Evolutionary conservation across 2,113 vertebrate genomes (phyloP).

Genomic region (Neofelis nebulosa): DNA sequence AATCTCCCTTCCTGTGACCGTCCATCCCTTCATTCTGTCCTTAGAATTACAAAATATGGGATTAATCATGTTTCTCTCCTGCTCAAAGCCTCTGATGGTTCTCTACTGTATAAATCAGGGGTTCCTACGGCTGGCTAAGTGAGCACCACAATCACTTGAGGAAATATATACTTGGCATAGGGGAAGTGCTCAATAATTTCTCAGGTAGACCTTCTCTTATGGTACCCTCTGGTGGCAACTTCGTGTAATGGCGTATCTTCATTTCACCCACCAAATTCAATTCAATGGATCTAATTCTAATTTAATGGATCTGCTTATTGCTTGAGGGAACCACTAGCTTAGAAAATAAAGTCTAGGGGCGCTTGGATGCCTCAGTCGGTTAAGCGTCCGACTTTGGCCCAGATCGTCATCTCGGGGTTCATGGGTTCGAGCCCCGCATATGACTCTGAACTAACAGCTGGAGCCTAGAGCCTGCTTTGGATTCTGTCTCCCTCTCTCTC

Average conservation of each 20-base stretch:
- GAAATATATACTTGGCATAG: background rate
- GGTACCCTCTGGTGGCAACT: conserved; percentile 64
- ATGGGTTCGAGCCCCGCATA: too few species aligned
- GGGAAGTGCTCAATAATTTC: background rate
- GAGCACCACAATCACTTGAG: background rate
- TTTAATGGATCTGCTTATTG: background rate
- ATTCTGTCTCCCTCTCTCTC: too few species aligned
- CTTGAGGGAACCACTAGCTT: background rate
- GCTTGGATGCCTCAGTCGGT: too few species aligned
- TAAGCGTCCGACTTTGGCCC: too few species aligned
- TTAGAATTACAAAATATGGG: background rate
- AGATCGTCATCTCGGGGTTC: too few species aligned
- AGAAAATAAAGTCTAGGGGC: conserved; percentile 25
- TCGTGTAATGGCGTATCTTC: background rate
- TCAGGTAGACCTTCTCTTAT: background rate
- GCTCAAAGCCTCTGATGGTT: background rate
- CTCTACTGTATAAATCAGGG: background rate
- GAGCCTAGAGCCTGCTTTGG: too few species aligned
- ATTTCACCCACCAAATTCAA: background rate
- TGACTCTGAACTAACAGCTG: too few species aligned
- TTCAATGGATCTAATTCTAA: too few species aligned
- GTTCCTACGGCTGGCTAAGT: background rate
- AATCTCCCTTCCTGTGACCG: background rate
- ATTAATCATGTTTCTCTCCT: background rate
- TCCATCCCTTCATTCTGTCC: background rate